Evolutionary conservation across 2,113 vertebrate species (phyloP), one percentile per base, ranked within the genome.

Genomic region (Lepus timidus): DNA sequence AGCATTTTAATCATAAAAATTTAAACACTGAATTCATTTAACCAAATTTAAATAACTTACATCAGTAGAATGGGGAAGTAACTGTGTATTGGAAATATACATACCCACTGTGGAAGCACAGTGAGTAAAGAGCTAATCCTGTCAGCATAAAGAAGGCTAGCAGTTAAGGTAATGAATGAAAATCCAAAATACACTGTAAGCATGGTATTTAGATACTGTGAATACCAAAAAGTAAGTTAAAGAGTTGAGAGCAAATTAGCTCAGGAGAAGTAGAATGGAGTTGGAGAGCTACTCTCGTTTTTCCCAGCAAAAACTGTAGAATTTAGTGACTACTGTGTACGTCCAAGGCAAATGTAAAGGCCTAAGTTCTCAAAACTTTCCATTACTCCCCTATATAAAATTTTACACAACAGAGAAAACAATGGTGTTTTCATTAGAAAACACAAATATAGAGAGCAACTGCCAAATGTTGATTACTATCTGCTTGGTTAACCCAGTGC

Each of bases 11-110:
- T 88, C 29, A 79, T 70, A 88, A 88, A 90, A 84, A 78, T 83
- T 13, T 83, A 83, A 89, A 78, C 25, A 87, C 10, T 58, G 44
- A 95, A 75, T 2, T 62, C 64, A 62, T 33, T 74, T 74, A 80
- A 85, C 13, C 49, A 80, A 93, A 93, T n/a, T 51, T 58, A 90
- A 81, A 67, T 78, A 79, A 93, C 73, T 85, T 91, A 55, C n/a
- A 74, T 68, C 11, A 88, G 29, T 33, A 82, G 19, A 91, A 84
- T 79, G 14, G n/a, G 27, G 16, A 49, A 58, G 33, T 27, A 8
- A 31, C 19, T 96, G 11, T 93, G 16, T 39, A 51, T 6, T 90
- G 25, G 82, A 61, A 70, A 74, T 76, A 29, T 64, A 4, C 6
- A 1, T 33, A 29, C 3, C 20, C 22, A 52, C 10, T n/a, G 4